A percentile compares a stretch with the other conserved stretches of the same genome.
Evolutionary conservation across 2,888 invertebrate genomes (phyloP).

Genomic region (Seira ritae): DNA sequence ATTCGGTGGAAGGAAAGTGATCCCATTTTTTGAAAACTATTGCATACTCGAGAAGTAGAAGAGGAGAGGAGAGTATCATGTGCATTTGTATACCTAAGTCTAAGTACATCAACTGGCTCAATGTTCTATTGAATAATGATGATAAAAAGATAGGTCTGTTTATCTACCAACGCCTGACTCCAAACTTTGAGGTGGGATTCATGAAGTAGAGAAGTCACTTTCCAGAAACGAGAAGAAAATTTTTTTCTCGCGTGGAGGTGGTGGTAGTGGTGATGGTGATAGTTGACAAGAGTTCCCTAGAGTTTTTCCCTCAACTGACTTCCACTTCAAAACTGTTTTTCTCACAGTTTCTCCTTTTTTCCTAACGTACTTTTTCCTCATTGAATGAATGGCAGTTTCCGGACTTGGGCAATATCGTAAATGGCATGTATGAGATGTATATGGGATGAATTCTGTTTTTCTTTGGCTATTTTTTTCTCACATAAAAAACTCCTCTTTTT

Average conservation of each 20-base stretch:
- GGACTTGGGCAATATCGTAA: conserved; percentile 53
- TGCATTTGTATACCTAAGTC: too few relatives aligned
- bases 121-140: conserved; percentile 19
- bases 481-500: too few relatives aligned
- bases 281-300: conserved; percentile 57
- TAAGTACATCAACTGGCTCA: too few relatives aligned
- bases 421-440: conserved; percentile 41
- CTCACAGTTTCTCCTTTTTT: conserved; percentile 2
- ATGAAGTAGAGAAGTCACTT: too few relatives aligned
- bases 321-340: conserved; percentile 33
- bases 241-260: too few relatives aligned
- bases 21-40: too few relatives aligned
- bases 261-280: conserved; percentile 31
- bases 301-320: conserved; percentile 40
- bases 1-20: conserved; percentile 47
- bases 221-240: too few relatives aligned
- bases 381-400: conserved; percentile 54
- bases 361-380: conserved; percentile 20
- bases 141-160: conserved; percentile 46
- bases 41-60: too few relatives aligned
- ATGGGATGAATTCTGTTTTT: conserved; percentile 16
- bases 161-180: conserved; percentile 25
- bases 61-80: too few relatives aligned
- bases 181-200: too few relatives aligned
- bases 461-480: too few relatives aligned